Evolutionary conservation across 2,113 vertebrate species (phyloP).

Genomic region (Amia ocellicauda): DNA sequence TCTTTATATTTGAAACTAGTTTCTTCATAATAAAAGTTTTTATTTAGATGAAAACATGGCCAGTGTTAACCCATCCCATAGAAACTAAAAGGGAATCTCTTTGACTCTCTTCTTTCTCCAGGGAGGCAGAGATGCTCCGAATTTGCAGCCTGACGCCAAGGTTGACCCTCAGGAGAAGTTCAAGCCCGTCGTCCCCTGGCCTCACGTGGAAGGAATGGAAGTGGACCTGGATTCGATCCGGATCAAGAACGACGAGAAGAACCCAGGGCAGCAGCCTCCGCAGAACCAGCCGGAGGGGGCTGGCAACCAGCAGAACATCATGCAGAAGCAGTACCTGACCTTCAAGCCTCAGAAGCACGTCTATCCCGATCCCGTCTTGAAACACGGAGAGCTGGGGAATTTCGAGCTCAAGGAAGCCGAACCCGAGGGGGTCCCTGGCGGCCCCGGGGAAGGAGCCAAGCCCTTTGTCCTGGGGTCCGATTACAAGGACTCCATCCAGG

Average conservation of each 20-base stretch:
- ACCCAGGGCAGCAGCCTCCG: slow-evolving; percentile 44
- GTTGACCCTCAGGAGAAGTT: slow-evolving; percentile 68
- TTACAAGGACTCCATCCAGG: slow-evolving; percentile 85
- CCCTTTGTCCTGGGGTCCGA: slow-evolving; percentile 85
- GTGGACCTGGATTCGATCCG: slow-evolving; percentile 92
- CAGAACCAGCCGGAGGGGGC: slow-evolving; percentile 51
- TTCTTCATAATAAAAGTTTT: too few relatives aligned
- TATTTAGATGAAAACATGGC: too few relatives aligned
- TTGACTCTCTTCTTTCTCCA: slow-evolving; percentile 44
- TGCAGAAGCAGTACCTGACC: slow-evolving; percentile 89
- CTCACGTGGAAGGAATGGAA: slow-evolving; percentile 94
- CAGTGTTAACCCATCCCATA: too few relatives aligned
- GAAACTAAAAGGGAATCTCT: too few relatives aligned
- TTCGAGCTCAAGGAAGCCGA: slow-evolving; percentile 89
- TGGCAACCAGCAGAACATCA: slow-evolving; percentile 76
- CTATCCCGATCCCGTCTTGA: slow-evolving; percentile 79
- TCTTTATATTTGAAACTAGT: too few relatives aligned
- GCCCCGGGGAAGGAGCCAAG: slow-evolving; percentile 90
- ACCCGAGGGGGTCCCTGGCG: slow-evolving; percentile 76
- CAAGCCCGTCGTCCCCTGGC: slow-evolving; percentile 93
- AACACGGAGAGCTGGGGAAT: slow-evolving; percentile 79
- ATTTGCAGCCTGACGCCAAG: slow-evolving; percentile 62
- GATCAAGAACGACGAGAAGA: slow-evolving; percentile 77
- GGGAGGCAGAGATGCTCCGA: slow-evolving; percentile 69
- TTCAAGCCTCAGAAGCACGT: slow-evolving; percentile 83